phyloP scores from a whole-genome alignment of 2,797 vertebrate genomes.

The Aratinga solstitialis region DNA sequence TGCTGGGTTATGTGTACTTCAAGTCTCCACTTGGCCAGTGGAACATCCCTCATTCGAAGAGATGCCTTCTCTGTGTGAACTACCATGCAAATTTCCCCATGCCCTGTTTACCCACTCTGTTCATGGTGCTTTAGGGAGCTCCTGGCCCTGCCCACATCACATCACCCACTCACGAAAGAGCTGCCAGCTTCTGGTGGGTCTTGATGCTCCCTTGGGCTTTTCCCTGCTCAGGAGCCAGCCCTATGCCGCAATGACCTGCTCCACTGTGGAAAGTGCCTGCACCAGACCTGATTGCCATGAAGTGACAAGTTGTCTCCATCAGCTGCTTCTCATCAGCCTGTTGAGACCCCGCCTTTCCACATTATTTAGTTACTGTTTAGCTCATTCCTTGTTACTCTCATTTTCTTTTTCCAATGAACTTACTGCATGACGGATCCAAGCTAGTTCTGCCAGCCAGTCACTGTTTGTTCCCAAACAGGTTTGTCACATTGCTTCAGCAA shows the following conservation, averaged over 20 bases:
- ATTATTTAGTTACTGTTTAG: conserved; percentile 4
- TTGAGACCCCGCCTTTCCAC: neutral
- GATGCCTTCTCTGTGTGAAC: neutral
- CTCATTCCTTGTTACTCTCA: neutral
- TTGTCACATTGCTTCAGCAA: neutral
- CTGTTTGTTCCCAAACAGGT: conserved; percentile 1
- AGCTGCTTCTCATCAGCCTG: neutral
- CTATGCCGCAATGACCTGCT: neutral
- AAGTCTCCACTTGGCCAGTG: neutral
- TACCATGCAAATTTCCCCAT: neutral
- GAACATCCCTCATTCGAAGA: neutral
- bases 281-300: neutral
- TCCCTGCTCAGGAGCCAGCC: neutral
- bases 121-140: neutral
- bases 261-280: neutral
- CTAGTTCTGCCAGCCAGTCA: neutral
- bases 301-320: neutral
- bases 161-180: neutral
- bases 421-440: conserved; percentile 21
- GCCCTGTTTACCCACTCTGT: neutral
- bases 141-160: neutral
- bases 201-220: neutral
- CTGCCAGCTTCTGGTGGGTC: neutral
- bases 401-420: conserved; percentile 22
- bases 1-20: neutral